Conservation (phyloP, 2,888 invertebrate species). For the Caenorhabditis imperialis region DNA sequence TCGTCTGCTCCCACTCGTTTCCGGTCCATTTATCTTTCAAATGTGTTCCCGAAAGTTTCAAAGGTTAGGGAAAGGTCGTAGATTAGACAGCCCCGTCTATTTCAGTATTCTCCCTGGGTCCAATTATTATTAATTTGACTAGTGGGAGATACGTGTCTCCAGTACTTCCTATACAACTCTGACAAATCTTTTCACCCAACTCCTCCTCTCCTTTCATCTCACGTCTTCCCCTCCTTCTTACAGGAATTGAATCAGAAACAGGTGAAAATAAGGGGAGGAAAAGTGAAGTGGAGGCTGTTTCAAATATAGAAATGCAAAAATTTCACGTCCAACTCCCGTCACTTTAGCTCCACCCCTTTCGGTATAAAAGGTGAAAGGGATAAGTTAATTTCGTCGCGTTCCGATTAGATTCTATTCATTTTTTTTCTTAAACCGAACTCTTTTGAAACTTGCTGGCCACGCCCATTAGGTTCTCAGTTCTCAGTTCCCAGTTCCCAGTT, state of each 20-base stretch:
- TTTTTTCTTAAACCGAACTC: no score
- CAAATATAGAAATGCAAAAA: constrained; percentile 38
- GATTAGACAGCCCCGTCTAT: neutral
- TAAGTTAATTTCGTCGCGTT: no score
- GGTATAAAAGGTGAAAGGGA: constrained; percentile 36
- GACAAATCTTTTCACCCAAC: constrained; percentile 10
- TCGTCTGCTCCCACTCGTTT: no score
- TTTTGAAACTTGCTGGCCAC: no score
- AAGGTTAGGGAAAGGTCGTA: no score
- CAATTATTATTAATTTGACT: constrained; percentile 32
- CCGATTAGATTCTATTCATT: constrained; percentile 3
- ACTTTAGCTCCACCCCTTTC: constrained; percentile 35
- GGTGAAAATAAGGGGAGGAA: constrained; percentile 19
- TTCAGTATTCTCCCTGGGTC: constrained; percentile 6
- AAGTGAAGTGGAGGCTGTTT: constrained; percentile 13
- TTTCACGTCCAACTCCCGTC: constrained; percentile 37
- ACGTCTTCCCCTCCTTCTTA: no score
- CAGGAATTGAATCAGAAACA: constrained; percentile 42
- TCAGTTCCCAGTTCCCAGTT: no score
- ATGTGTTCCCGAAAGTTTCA: no score
- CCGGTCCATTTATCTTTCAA: no score
- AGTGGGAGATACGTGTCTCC: constrained; percentile 18
- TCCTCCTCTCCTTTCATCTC: constrained; percentile 4
- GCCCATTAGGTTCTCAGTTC: no score
- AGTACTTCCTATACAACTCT: constrained; percentile 16